Base-by-base conservation (phyloP, 2,113 vertebrate species). In the Ailurus styani region DNA sequence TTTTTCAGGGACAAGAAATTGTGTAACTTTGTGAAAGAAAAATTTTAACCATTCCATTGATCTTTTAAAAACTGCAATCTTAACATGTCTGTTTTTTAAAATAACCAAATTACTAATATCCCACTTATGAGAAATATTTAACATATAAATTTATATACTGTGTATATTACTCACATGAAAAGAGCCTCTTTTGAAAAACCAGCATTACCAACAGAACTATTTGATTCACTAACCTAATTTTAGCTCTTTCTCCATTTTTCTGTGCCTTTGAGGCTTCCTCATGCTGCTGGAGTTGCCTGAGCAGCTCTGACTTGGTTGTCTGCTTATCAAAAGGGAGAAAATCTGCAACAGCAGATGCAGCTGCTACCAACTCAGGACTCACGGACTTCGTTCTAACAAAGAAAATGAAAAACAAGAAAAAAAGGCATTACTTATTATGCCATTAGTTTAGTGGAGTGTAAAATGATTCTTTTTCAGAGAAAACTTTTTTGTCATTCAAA, bases 301-400 rank as follows among this genome's bases (percentile, higher is more conserved):
- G 99, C 21, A 99, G 98, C 18, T 99, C 99, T 0, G 99, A 99
- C 93, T 99, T 98, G 0, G 98, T 99, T 64, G 97, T 97, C 42
- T 98, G 98, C 90, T 97, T 96, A 96, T 99, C 87, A 5, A 21
- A 94, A 4, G 99, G 99, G 4, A 99, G 97, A 7, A 99, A 99
- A 95, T 99, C 98, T 0, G 99, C 99, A 0, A 99, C 99, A 1
- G 99, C 99, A 66, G 99, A 98, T 6, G 98, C 99, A 15, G 99
- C 99, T 17, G 99, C 98, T 42, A 99, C 98, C 97, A 99, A 88
- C 25, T 99, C 98, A 29, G 99, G 99, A 98, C 97, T 98, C 93
- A 99, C 93, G 2, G 96, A 94, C 25, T 98, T 98, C 37, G 97
- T 87, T 81, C 98, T 97, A 66, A 42, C 89, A 68, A 37, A 52